Base-by-base conservation (phyloP, 2,888 invertebrate genomes). In the Erebia epiphron region DNA sequence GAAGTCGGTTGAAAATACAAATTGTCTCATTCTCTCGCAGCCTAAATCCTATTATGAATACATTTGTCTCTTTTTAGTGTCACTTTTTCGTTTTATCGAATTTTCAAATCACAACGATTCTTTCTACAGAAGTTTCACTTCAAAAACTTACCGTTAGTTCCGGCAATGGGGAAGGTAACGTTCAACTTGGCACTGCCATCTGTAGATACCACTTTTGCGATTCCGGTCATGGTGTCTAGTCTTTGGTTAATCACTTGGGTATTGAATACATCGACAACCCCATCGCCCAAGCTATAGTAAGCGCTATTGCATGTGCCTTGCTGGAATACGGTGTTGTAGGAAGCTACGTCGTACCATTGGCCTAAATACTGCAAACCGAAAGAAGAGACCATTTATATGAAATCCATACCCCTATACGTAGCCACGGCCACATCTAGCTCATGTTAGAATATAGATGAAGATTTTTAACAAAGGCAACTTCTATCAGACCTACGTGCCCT, bases 181-280 rank as follows among this genome's bases (percentile, higher is more conserved):
- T 94, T 90, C 0, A 96, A 93, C 18, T 95, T 92, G 57, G 94
- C 96, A 74, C 89, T 91, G 2, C 90, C 91, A 79, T 95, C 95
- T 0, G 94, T 94, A 0, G 94, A 94, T 50, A 93, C 78, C 0
- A 82, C 62, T 3, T 76, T 77, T 7, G 87, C 91, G 1, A 74
- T 69, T 5, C 89, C 91, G 1, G 68, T 79, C 11, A 86, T 85
- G 13, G 81, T 81, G 21, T 80, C 80, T 21, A 89, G 75, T 0
- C 73, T 76, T 71, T 84, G 78, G 71, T 83, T 77, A n/a, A 84
- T 57, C 1, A 88, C 88, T 77, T 88, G 85, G 0, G 86, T 76
- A 57, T 78, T 80, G 62, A 71, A 75, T 9, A 80, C 79, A 16
- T 76, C 77, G 0, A 76, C 72, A 4, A 58, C 71, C 1, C 65